A percentile compares a stretch with the other conserved stretches of the same genome.
These are phyloP conservation scores for Tigriopus californicus DNA, from an alignment of 2,888 invertebrate species.

Conservation along the genomic window DNA sequence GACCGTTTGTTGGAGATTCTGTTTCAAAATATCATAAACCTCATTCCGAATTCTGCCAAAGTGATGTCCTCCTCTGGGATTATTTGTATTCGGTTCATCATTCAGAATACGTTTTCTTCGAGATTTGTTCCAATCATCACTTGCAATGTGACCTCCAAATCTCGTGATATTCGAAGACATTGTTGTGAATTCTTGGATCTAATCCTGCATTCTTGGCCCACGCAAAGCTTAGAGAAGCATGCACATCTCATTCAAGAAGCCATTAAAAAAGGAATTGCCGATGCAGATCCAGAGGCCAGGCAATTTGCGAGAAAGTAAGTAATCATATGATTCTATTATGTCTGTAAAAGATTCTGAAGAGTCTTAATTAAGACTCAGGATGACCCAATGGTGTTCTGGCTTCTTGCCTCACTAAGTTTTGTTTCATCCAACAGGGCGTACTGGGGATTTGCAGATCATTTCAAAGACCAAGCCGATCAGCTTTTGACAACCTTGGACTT, in stretches of 20 bases:
- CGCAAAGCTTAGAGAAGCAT: conserved; percentile 59
- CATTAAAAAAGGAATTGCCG: conserved; percentile 47
- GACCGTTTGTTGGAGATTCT: conserved; percentile 70
- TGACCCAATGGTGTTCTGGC: too few species aligned
- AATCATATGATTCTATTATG: conserved; percentile 23
- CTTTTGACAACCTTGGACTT: conserved; percentile 64
- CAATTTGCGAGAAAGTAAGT: conserved; percentile 53
- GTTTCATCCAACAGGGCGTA: conserved; percentile 50
- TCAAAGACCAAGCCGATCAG: conserved; percentile 70
- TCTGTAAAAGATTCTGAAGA: not conserved
- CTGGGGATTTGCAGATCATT: conserved; percentile 70
- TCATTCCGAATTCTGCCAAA: conserved; percentile 90
- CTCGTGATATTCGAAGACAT: conserved; percentile 65
- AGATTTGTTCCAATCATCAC: conserved; percentile 55
- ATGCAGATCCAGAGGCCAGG: conserved; percentile 81
- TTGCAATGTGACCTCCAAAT: conserved; percentile 50
- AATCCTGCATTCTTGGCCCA: conserved; percentile 70
- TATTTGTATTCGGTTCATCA: conserved; percentile 68
- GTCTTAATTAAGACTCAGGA: too few species aligned
- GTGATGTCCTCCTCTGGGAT: conserved; percentile 73
- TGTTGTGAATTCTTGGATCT: conserved; percentile 64
- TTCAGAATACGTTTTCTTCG: conserved; percentile 58
- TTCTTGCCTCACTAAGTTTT: too few species aligned
- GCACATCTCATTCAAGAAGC: conserved; percentile 45
- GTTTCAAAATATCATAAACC: conserved; percentile 59